phyloP scores from a whole-genome alignment of 1,140 invertebrate species.

The Hylyphantes graminicola region DNA sequence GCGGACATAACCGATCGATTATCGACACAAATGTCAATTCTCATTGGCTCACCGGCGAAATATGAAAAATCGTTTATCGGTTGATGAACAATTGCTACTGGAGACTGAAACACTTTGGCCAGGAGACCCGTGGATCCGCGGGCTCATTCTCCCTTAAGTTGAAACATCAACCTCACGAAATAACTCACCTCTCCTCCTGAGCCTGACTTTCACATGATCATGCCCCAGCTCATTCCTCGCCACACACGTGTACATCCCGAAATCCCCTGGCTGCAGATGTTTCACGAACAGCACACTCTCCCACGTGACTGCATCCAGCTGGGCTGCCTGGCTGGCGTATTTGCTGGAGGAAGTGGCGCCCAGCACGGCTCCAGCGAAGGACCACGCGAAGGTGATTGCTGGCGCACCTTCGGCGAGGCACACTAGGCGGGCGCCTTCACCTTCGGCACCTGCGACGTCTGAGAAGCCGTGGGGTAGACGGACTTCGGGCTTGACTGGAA shows the following conservation, averaged over 20 bases:
- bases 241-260: constrained; percentile 88
- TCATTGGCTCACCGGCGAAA: too few relatives aligned
- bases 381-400: constrained; percentile 85
- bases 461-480: constrained; percentile 81
- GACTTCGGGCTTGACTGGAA: constrained; percentile 86
- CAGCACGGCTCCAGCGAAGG: constrained; percentile 70
- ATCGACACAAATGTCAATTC: too few relatives aligned
- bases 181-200: constrained; percentile 80
- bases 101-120: too few relatives aligned
- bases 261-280: constrained; percentile 84
- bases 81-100: too few relatives aligned
- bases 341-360: constrained; percentile 71
- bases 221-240: constrained; percentile 88
- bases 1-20: too few relatives aligned
- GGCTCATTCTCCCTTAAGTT: too few relatives aligned
- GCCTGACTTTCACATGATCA: constrained; percentile 78
- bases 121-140: too few relatives aligned
- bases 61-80: too few relatives aligned
- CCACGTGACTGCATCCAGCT: constrained; percentile 73
- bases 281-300: constrained; percentile 84
- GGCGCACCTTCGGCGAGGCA: constrained; percentile 87
- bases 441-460: constrained; percentile 89
- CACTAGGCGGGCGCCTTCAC: constrained; percentile 80
- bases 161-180: too few relatives aligned
- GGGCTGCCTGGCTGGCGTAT: constrained; percentile 75